Evolutionary conservation across 2,113 vertebrate species (phyloP), one percentile per base, ranked within the genome.

Genomic region (Siniperca knerii): DNA sequence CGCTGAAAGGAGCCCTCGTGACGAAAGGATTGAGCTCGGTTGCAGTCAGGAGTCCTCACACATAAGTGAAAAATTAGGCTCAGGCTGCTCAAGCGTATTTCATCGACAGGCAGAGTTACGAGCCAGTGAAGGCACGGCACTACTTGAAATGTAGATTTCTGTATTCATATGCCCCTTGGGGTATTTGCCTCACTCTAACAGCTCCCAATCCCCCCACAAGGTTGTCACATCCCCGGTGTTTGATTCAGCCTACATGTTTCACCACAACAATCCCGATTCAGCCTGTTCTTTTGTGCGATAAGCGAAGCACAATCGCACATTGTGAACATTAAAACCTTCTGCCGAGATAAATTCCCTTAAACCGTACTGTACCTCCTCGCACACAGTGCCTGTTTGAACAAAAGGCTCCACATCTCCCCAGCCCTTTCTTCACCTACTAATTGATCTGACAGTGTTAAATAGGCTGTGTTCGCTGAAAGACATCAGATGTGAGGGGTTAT

Each of bases 381-480:
- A 25, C 64, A 33, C 73, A 15, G 25, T 46, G 78, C 74, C 74
- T 52, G 52, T 33, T 20, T 54, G 62, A 87, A 86, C 91, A 88
- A 89, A 84, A 75, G 77, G 52, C 82, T 74, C 13, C 20, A 6
- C 42, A 33, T 87, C 84, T 81, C 73, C 62, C 20, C 57, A 5
- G 48, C 50, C 81, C 80, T 87, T 85, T 92, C 89, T 86, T 90
- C 89, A 89, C 89, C 88, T 90, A 29, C 83, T 90, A 90, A 92
- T 88, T 90, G 82, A 87, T 89, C 16, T 84, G 87, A 92, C 88
- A 72, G 86, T 75, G 81, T 93, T 89, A 91, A 92, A 92, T 74
- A 87, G 87, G 88, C 75, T 16, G 74, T n/a, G 66, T 67, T 77
- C 46, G 35, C 67, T 46, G 40, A 73, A 85, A 84, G 83, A 77